Evolutionary conservation across 2,888 invertebrate genomes (phyloP), one percentile per base, ranked within the genome.

Genomic region (Danaus chrysippus): DNA sequence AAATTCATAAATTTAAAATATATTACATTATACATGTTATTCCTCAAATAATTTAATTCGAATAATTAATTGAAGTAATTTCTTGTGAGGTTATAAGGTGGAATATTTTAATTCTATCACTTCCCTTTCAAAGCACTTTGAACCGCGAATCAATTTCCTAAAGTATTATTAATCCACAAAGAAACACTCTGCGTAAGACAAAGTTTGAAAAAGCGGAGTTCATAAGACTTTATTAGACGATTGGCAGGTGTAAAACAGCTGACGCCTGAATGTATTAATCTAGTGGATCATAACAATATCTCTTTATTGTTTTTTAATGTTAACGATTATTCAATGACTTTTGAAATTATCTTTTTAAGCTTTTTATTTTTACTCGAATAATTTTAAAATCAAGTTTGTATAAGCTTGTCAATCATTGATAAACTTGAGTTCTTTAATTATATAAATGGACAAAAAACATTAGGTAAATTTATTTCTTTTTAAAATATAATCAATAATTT

Each of bases 151-250:
- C 58, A 57, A 63, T 57, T 59, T 56, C 43, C 64, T 60, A 67
- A 67, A 66, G 61, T 58, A 56, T 66, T 69, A 69, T 69, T 67
- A 64, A 62, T 67, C 61, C 19, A 49, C 57, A 46, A 63, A 67
- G 63, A 64, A 63, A 66, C 59, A 59, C 56, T 64, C 63, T 54
- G 58, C 61, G 57, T 63, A 65, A 59, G 64, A 62, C 61, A 66
- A 71, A 69, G 61, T 86, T 85, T 86, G 78, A 83, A 80, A 84
- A 82, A 83, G 81, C 79, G 70, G 82, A 85, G 83, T 83, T 87
- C 79, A 85, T 86, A 85, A 86, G 81, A 78, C 83, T 85, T 85
- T 86, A 87, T 86, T 85, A 83, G 81, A 76, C 76, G 78, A 83
- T 82, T 82, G 81, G 78, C 86, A 85, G 87, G 84, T 86, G 84